These are phyloP conservation scores for Diachasmimorpha longicaudata DNA, from an alignment of 1,140 invertebrate species.

Conservation along the genomic window DNA sequence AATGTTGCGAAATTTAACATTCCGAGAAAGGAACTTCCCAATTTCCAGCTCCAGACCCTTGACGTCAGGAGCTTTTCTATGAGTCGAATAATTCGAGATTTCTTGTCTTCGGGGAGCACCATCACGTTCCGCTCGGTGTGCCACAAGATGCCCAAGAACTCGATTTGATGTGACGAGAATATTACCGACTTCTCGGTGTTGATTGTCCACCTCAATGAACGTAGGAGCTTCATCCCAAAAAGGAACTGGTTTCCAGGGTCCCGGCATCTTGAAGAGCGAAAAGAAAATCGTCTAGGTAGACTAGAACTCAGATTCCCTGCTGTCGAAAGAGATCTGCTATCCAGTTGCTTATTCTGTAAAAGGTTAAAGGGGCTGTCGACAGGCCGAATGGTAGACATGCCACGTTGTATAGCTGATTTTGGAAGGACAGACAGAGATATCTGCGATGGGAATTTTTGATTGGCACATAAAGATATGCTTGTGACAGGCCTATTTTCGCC, in stretches of 20 bases:
- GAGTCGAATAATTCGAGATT: not conserved
- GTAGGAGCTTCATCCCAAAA: slow-evolving; percentile 36
- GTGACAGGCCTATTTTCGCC: no score
- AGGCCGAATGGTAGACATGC: slow-evolving; percentile 40
- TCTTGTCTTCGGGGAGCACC: slow-evolving; percentile 5
- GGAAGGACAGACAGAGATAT: no score
- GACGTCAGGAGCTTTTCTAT: slow-evolving; percentile 18
- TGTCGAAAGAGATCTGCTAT: slow-evolving; percentile 39
- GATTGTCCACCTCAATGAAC: slow-evolving; percentile 33
- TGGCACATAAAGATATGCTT: no score
- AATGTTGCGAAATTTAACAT: not conserved
- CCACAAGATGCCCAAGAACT: slow-evolving; percentile 34
- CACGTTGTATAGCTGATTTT: slow-evolving; percentile 34
- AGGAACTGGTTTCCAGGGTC: slow-evolving; percentile 30
- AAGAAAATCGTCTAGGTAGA: slow-evolving; percentile 44
- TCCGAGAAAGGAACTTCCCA: not conserved
- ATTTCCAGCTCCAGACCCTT: slow-evolving; percentile 20
- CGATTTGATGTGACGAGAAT: slow-evolving; percentile 19
- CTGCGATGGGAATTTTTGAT: no score
- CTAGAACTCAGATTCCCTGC: slow-evolving; percentile 32
- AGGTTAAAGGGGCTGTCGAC: slow-evolving; percentile 43
- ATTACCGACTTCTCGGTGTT: slow-evolving; percentile 32
- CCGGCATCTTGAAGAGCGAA: slow-evolving; percentile 37
- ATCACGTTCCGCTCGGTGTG: slow-evolving; percentile 24
- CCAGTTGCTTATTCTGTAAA: slow-evolving; percentile 46